These are phyloP conservation scores for Trypoxylus dichotomus DNA, from an alignment of 1,140 invertebrate species.

Conservation along the genomic window DNA sequence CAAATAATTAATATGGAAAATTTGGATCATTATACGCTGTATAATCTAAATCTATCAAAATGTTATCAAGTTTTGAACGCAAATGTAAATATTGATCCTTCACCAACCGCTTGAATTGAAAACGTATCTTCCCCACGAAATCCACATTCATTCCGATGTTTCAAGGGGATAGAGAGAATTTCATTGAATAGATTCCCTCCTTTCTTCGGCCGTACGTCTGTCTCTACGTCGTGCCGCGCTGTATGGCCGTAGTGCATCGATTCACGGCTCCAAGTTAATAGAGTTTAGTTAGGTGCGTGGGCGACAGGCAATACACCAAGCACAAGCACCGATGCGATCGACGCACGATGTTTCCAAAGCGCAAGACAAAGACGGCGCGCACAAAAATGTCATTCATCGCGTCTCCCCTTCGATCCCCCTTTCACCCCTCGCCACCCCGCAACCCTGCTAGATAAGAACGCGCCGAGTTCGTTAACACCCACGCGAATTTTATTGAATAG, in stretches of 20 bases:
- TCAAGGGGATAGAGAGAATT: neutral
- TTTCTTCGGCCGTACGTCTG: neutral
- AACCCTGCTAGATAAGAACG: neutral
- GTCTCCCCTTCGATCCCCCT: neutral
- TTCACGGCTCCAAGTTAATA: slow-evolving; percentile 14
- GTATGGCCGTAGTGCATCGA: neutral
- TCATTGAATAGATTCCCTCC: neutral
- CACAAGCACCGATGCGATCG: neutral
- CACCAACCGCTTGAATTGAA: neutral
- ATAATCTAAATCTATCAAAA: too few species aligned
- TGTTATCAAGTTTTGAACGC: neutral
- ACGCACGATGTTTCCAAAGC: neutral
- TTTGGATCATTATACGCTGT: too few species aligned
- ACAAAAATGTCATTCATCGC: slow-evolving; percentile 18
- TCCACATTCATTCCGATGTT: neutral
- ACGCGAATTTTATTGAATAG: slow-evolving; percentile 22
- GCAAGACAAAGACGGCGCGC: neutral
- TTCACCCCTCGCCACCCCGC: neutral
- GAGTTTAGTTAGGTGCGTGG: slow-evolving; percentile 3
- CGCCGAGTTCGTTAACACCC: neutral
- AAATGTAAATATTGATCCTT: neutral
- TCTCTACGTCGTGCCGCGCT: neutral
- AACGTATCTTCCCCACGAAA: neutral
- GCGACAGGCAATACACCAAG: neutral
- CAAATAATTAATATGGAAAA: too few species aligned